Base-by-base conservation (phyloP, 2,888 invertebrate species). In the Allophyes oxyacanthae region DNA sequence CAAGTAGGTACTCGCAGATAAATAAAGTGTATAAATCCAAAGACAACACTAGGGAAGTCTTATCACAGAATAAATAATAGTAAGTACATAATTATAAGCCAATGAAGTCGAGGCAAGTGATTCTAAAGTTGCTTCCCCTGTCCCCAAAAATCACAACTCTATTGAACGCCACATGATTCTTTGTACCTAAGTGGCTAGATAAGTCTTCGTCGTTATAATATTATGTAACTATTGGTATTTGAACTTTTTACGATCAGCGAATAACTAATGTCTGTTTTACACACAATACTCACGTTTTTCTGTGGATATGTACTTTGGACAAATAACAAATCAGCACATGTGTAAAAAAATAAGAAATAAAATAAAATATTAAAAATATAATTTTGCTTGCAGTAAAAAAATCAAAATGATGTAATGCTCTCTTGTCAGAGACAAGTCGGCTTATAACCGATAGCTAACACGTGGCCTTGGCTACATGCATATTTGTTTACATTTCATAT, bases 391-490 rank as follows among this genome's bases (percentile, higher is more conserved):
- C 46, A 67, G 34, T 53, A 6, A n/a, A n/a, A 64, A 82, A 77
- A 65, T 75, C 60, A 49, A 77, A 80, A 78, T 76, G 73, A 70
- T 45, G 25, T 20, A 67, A 65, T 76, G 84, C 87, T 87, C 90
- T 90, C 89, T 71, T 72, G 81, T 86, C 82, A 78, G 72, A 56
- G 71, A 85, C 91, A 93, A 92, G 86, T 90, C 72, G 72, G 91
- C 85, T 84, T 92, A 92, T 91, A 92, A 92, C 92, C 84, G 91
- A 94, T 89, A 66, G 85, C 88, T 67, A 36, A 57, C 55, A 46
- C 43, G 55, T 65, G 77, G 88, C 88, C 91, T 94, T 89, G 92
- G 92, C 92, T 94, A 92, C 92, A 91, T 84, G 91, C 92, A 86
- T 83, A 88, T 89, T 91, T 91, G 92, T 91, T 84, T 79, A 83